Evolutionary conservation across 2,113 vertebrate genomes (phyloP), one percentile per base, ranked within the genome.

Genomic region (Probosciger aterrimus): DNA sequence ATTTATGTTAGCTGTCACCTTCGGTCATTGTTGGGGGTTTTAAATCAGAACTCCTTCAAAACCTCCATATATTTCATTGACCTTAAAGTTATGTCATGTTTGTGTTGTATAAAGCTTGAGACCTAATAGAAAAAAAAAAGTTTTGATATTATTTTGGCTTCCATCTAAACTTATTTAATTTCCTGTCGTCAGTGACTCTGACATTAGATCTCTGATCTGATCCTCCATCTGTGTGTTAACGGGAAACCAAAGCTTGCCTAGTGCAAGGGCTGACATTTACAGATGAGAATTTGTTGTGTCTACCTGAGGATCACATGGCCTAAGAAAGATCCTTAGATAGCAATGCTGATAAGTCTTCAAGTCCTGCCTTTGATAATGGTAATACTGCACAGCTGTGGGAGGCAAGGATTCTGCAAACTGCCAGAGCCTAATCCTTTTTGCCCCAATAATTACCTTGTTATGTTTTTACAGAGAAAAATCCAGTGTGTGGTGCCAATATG

Each of bases 201-300:
- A 86, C 70, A 94, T 91, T 94, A 88, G 92, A 81, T 94, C 84
- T 94, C 74, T 28, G 53, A 24, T 87, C 30, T 74, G 74, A 75
- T 92, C 37, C 41, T 82, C 77, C 18, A 9, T 64, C 77, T 91
- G 70, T 44, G 35, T 94, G 63, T 89, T 76, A 57, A 71, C 0
- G 8, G 67, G 69, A 88, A 94, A 91, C 57, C 39, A 44, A 82
- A 79, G 79, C 81, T 78, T 0, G 2, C 63, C 1, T 19, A n/a
- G 70, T 15, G 62, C 1, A 0, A 91, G 73, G 46, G 81, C 83
- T 94, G 95, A 90, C 94, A 96, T 93, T 93, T 94, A 81, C 90
- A 93, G 83, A 70, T 35, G 47, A 81, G 88, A 86, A 84, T 94
- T 93, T 91, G 73, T 86, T 94, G 65, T 92, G 84, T 92, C 92